Percentiles rank a stretch among this genome's conserved stretches.
These are phyloP conservation scores for Pecten maximus DNA, from an alignment of 2,888 invertebrate genomes.

Conservation along the genomic window DNA sequence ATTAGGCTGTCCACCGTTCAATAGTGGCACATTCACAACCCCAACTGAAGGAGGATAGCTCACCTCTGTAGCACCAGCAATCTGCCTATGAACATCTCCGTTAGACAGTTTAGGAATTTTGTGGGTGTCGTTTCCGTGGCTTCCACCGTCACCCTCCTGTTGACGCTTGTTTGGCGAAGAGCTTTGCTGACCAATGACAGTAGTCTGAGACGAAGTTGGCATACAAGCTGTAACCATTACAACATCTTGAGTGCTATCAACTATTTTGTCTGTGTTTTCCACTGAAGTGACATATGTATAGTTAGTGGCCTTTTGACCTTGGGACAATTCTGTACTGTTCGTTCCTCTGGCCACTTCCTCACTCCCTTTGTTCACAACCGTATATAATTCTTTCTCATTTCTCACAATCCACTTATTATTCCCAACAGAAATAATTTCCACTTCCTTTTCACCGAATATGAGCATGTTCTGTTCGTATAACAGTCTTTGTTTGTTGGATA, in stretches of 20 bases:
- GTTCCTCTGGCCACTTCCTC: neutral
- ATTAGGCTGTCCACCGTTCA: constrained; percentile 30
- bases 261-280: neutral
- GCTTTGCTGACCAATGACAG: constrained; percentile 35
- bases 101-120: constrained; percentile 60
- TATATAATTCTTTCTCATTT: constrained; percentile 73
- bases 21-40: constrained; percentile 27
- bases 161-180: constrained; percentile 47
- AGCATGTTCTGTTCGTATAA: constrained; percentile 74
- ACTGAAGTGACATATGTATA: neutral
- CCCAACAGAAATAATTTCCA: constrained; percentile 77
- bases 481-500: constrained; percentile 50
- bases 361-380: constrained; percentile 61
- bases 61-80: constrained; percentile 38
- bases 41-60: neutral
- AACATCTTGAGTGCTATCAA: constrained; percentile 43
- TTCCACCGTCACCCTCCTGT: constrained; percentile 47
- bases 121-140: constrained; percentile 49
- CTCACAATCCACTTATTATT: constrained; percentile 77
- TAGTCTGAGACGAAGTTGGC: constrained; percentile 40
- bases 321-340: constrained; percentile 29
- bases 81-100: constrained; percentile 57
- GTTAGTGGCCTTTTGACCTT: neutral
- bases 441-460: constrained; percentile 74
- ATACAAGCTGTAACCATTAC: constrained; percentile 49